phyloP scores from a whole-genome alignment of 2,113 vertebrate species.

The Hippocampus guttulatus region DNA sequence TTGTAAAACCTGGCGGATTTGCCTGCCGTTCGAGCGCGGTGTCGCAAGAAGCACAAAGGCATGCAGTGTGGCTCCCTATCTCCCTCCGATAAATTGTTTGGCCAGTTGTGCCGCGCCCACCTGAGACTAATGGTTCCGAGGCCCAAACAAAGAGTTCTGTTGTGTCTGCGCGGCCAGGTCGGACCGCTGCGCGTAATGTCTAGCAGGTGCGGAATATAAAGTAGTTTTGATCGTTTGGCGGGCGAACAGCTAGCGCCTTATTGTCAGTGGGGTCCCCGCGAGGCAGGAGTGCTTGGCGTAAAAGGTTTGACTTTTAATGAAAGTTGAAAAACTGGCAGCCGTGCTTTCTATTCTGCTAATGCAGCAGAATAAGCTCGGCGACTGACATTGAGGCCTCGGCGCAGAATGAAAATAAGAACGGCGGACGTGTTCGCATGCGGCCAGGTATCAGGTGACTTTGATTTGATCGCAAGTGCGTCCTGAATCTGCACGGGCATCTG shows the following conservation, averaged over 20 bases:
- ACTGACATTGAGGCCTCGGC: conserved; percentile 51
- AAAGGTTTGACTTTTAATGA: conserved; percentile 63
- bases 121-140: conserved; percentile 50
- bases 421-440: conserved; percentile 36
- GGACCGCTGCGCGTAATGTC: conserved; percentile 59
- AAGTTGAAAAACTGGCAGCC: conserved; percentile 63
- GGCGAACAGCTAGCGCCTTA: conserved; percentile 61
- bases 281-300: conserved; percentile 49
- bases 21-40: conserved; percentile 49
- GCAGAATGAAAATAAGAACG: conserved; percentile 56
- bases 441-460: conserved; percentile 37
- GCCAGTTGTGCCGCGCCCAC: conserved; percentile 47
- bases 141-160: conserved; percentile 64
- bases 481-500: background rate
- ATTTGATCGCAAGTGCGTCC: conserved; percentile 34
- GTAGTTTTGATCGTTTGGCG: conserved; percentile 66
- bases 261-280: conserved; percentile 58
- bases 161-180: conserved; percentile 57
- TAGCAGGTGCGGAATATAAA: conserved; percentile 72
- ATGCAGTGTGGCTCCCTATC: conserved; percentile 57
- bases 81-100: conserved; percentile 64
- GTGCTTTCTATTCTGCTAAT: conserved; percentile 53
- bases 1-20: conserved; percentile 68
- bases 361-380: conserved; percentile 55
- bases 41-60: conserved; percentile 61